These are phyloP conservation scores for Drosophila sturtevanti DNA, from an alignment of 1,140 invertebrate genomes.

Conservation along the genomic window DNA sequence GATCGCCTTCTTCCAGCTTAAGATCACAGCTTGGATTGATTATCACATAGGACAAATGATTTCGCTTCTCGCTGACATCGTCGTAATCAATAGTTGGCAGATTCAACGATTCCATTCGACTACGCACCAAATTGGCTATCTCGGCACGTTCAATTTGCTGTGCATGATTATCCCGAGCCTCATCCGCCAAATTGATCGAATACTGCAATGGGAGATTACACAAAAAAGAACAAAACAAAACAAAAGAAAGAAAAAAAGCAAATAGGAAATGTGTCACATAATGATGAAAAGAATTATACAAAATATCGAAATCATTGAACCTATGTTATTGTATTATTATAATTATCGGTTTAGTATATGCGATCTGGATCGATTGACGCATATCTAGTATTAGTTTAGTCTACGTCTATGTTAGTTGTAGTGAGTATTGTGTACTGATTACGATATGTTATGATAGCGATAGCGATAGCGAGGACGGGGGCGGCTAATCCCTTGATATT, in stretches of 20 bases:
- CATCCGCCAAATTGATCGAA: slow-evolving; percentile 90
- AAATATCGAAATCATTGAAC: too few relatives aligned
- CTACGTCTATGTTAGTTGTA: slow-evolving; percentile 5
- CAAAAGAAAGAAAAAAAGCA: not conserved
- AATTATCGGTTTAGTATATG: too few relatives aligned
- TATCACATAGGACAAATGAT: slow-evolving; percentile 97
- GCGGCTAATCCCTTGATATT: slow-evolving; percentile 23
- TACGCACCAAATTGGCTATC: slow-evolving; percentile 96
- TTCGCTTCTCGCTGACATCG: slow-evolving; percentile 95
- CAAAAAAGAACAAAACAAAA: not conserved
- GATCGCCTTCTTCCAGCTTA: slow-evolving; percentile 97
- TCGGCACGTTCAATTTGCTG: slow-evolving; percentile 97
- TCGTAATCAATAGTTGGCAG: slow-evolving; percentile 95
- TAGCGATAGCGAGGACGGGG: not conserved
- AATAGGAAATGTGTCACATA: not conserved
- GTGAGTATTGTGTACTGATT: slow-evolving; percentile 34
- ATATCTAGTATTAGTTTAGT: too few relatives aligned
- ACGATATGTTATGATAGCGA: slow-evolving; percentile 30
- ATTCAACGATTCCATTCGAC: slow-evolving; percentile 96
- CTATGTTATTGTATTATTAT: too few relatives aligned
- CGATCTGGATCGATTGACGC: too few relatives aligned
- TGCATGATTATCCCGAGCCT: slow-evolving; percentile 92
- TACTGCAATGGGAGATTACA: slow-evolving; percentile 85
- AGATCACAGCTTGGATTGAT: slow-evolving; percentile 99
- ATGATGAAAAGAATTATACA: too few relatives aligned